These are phyloP conservation scores for Drosophila novamexicana DNA, from an alignment of 1,140 invertebrate species.

Conservation along the genomic window DNA sequence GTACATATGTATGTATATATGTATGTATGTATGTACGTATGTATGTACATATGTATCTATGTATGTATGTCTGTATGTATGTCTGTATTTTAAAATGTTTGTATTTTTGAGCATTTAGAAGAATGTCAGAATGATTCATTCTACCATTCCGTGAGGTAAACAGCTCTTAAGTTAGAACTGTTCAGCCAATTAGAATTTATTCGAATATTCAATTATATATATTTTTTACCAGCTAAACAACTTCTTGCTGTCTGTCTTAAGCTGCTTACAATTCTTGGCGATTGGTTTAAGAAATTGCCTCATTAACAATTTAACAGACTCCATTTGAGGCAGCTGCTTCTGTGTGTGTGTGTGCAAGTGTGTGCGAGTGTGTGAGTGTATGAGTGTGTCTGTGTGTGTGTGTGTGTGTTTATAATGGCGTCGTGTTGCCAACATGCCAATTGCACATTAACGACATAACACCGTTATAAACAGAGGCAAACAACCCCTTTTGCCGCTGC, in stretches of 20 bases:
- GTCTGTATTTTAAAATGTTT: no score
- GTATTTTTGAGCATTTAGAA: background rate
- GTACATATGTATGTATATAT: no score
- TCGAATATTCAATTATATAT: no score
- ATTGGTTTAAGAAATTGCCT: conserved; percentile 66
- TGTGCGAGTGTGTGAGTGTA: conserved; percentile 12
- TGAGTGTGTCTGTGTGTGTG: conserved; percentile 2
- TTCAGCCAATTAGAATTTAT: no score
- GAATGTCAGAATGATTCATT: no score
- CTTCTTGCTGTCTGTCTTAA: no score
- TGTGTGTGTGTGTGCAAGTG: background rate
- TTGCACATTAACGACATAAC: conserved; percentile 83
- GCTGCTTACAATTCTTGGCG: conserved; percentile 17
- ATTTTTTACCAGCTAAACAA: no score
- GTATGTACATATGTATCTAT: no score
- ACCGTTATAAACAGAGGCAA: conserved; percentile 72
- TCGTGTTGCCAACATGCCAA: conserved; percentile 78
- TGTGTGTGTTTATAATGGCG: conserved; percentile 33
- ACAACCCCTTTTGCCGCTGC: background rate
- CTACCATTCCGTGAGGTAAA: no score
- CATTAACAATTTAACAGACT: conserved; percentile 80
- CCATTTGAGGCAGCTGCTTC: conserved; percentile 59
- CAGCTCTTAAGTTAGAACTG: no score
- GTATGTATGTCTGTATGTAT: no score
- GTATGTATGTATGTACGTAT: no score